Percentiles rank a stretch among this genome's conserved stretches.
phyloP scores from a whole-genome alignment of 2,797 vertebrate genomes.

The Clarias laeviceps region DNA sequence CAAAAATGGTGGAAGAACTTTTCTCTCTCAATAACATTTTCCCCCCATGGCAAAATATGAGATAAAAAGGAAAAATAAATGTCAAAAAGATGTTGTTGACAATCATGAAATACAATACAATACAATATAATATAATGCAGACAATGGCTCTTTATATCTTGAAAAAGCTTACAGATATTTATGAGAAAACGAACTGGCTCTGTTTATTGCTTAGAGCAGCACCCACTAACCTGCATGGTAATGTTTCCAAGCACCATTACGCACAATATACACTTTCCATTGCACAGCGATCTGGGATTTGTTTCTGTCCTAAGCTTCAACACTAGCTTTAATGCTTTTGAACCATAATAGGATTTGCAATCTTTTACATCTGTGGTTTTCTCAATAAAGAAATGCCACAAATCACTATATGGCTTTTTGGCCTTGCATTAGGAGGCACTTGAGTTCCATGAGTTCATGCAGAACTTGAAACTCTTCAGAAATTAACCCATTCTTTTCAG shows the following conservation, averaged over 20 bases:
- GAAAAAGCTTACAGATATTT: background rate
- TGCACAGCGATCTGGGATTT: background rate
- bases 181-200: background rate
- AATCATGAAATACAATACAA: background rate
- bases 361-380: slow-evolving; percentile 26
- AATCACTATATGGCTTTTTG: slow-evolving; percentile 20
- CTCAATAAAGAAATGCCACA: slow-evolving; percentile 20
- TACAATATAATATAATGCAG: background rate
- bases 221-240: slow-evolving; percentile 4
- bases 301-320: background rate
- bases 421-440: slow-evolving; percentile 13
- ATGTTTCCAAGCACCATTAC: slow-evolving; percentile 8
- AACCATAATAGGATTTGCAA: slow-evolving; percentile 8
- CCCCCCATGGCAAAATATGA: background rate
- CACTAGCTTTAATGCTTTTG: slow-evolving; percentile 9
- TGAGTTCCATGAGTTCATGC: slow-evolving; percentile 17
- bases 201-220: background rate
- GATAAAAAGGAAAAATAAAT: background rate
- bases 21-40: background rate
- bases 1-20: background rate
- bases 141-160: background rate
- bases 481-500: slow-evolving; percentile 9
- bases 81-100: background rate
- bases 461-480: slow-evolving; percentile 9
- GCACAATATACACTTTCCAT: slow-evolving; percentile 9